These are phyloP conservation scores for Syritta pipiens DNA, from an alignment of 2,888 invertebrate genomes.

Conservation along the genomic window DNA sequence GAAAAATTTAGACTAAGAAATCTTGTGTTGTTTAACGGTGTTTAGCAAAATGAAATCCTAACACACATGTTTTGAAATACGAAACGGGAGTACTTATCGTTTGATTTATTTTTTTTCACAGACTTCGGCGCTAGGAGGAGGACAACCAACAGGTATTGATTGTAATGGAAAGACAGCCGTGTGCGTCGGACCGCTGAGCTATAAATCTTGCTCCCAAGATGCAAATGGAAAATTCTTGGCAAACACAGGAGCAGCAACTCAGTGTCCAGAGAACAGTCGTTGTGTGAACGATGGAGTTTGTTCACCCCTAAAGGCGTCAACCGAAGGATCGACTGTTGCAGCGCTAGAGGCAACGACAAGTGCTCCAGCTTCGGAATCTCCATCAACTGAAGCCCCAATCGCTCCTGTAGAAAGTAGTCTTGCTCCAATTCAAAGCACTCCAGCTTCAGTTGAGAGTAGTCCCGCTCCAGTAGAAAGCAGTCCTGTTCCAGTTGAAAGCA, in stretches of 20 bases:
- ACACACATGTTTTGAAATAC: no score
- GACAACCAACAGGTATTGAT: conserved; percentile 70
- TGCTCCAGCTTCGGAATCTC: no score
- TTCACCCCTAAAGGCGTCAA: conserved; percentile 71
- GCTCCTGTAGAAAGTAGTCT: no score
- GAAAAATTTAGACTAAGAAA: no score
- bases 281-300: conserved; percentile 76
- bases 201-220: conserved; percentile 72
- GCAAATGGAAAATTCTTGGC: conserved; percentile 70
- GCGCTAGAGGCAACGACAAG: background rate
- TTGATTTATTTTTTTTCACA: no score
- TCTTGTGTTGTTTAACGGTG: no score
- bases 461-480: background rate
- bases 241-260: conserved; percentile 64
- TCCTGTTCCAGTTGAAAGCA: background rate
- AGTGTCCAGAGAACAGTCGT: conserved; percentile 73
- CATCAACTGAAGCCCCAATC: no score
- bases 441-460: conserved; percentile 3
- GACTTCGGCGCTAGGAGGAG: conserved; percentile 73
- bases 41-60: no score
- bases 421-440: background rate
- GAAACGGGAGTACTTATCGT: no score
- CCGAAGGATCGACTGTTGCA: background rate
- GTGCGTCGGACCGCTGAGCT: conserved; percentile 76
- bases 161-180: conserved; percentile 75